phyloP scores from a whole-genome alignment of 2,797 vertebrate species.

The Arrhamphus sclerolepis region DNA sequence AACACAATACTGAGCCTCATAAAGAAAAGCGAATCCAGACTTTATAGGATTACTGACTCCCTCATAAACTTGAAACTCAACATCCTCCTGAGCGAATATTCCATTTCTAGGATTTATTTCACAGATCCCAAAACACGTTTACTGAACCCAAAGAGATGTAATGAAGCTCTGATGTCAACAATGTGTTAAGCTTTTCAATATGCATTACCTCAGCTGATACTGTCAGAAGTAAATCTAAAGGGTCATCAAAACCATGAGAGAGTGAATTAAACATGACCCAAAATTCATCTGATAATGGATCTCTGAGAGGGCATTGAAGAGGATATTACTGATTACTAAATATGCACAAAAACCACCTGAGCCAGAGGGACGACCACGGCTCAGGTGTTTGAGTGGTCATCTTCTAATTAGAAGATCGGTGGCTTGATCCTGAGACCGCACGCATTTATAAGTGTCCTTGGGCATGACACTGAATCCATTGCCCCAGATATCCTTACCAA shows the following conservation, averaged over 20 bases:
- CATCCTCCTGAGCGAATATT: constrained; percentile 67
- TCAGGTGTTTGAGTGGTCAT: constrained; percentile 2
- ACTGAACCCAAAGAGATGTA: constrained; percentile 63
- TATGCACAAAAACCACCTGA: background rate
- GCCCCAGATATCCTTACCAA: too few species aligned
- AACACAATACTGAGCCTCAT: constrained; percentile 70
- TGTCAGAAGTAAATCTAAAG: constrained; percentile 53
- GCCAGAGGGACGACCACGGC: background rate
- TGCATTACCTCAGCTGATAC: constrained; percentile 53
- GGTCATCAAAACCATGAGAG: constrained; percentile 43
- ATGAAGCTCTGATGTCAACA: constrained; percentile 52
- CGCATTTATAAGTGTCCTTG: too few species aligned
- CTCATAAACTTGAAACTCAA: constrained; percentile 69
- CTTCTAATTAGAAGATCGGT: background rate
- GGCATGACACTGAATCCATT: too few species aligned
- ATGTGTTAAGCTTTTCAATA: constrained; percentile 51
- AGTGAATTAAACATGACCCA: constrained; percentile 44
- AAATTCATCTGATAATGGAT: constrained; percentile 47
- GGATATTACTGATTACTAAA: constrained; percentile 24
- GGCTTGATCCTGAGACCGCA: too few species aligned
- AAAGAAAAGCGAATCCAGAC: constrained; percentile 78
- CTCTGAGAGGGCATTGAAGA: constrained; percentile 24
- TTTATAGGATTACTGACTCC: constrained; percentile 80
- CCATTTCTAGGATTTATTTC: constrained; percentile 77
- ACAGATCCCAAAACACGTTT: constrained; percentile 69